Evolutionary conservation across 2,113 vertebrate species (phyloP).

Genomic region (Neopipo cinnamomea): DNA sequence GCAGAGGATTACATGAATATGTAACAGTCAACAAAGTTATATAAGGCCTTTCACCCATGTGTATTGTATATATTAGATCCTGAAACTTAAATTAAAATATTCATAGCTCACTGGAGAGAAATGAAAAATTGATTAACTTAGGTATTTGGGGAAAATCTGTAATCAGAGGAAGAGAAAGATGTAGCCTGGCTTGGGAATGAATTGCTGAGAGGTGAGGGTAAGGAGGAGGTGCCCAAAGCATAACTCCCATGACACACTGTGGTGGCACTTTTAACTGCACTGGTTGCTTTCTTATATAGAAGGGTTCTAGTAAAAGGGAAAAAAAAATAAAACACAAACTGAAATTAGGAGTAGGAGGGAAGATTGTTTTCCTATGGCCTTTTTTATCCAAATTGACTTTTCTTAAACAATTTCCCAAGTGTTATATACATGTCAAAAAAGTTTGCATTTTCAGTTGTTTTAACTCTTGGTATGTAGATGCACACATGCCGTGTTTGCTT

Average conservation of each 20-base stretch:
- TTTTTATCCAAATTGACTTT: background rate
- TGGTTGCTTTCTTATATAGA: background rate
- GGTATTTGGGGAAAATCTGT: background rate
- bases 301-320: background rate
- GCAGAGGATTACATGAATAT: conserved; percentile 27
- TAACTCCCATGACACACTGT: conserved; percentile 65
- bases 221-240: conserved; percentile 32
- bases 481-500: background rate
- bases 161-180: background rate
- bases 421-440: background rate
- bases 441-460: background rate
- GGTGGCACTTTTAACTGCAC: conserved; percentile 56
- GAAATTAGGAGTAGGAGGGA: background rate
- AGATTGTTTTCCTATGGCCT: background rate
- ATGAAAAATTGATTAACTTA: conserved; percentile 7
- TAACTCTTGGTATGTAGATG: background rate
- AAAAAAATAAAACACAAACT: background rate
- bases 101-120: conserved; percentile 37
- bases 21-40: background rate
- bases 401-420: background rate
- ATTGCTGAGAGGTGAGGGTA: background rate
- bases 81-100: conserved; percentile 25
- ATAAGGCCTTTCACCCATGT: conserved; percentile 11
- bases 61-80: background rate
- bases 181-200: background rate